phyloP scores from a whole-genome alignment of 2,797 vertebrate species.

The Manis crassicaudata region DNA sequence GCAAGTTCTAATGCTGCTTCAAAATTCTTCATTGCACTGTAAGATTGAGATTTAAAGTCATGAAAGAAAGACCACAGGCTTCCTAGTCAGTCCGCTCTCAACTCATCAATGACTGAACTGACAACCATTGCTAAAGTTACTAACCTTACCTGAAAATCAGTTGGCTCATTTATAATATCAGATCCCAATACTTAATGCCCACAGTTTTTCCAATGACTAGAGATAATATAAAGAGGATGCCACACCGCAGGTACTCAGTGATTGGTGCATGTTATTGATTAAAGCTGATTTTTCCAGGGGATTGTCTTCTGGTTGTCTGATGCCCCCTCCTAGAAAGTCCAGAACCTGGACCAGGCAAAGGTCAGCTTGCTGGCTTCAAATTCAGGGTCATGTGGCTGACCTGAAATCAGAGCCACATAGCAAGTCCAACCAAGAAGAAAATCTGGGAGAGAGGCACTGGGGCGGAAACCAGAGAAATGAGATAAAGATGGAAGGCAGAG shows the following conservation, averaged over 20 bases:
- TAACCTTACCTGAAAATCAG: not conserved
- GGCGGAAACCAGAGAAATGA: not conserved
- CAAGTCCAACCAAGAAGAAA: not conserved
- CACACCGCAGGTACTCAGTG: not conserved
- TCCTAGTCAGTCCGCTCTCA: not conserved
- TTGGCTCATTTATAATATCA: not conserved
- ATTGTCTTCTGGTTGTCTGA: conserved; percentile 45
- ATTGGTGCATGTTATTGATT: not conserved
- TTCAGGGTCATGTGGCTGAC: not conserved
- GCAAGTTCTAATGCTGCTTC: not conserved
- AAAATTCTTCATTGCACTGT: not conserved
- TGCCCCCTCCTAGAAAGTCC: conserved; percentile 58
- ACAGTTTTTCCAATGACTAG: not conserved
- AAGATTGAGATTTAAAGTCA: not conserved
- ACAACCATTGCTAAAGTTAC: not conserved
- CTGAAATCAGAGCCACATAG: not conserved
- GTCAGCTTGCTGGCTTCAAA: not conserved
- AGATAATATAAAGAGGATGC: not conserved
- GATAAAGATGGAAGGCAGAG: not conserved
- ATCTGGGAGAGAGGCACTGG: not conserved
- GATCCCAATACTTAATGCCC: not conserved
- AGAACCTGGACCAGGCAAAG: not conserved
- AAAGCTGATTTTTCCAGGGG: not conserved
- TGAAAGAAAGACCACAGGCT: not conserved
- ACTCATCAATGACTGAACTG: not conserved